phyloP scores from a whole-genome alignment of 2,113 vertebrate species.

The Pomatostomus ruficeps region DNA sequence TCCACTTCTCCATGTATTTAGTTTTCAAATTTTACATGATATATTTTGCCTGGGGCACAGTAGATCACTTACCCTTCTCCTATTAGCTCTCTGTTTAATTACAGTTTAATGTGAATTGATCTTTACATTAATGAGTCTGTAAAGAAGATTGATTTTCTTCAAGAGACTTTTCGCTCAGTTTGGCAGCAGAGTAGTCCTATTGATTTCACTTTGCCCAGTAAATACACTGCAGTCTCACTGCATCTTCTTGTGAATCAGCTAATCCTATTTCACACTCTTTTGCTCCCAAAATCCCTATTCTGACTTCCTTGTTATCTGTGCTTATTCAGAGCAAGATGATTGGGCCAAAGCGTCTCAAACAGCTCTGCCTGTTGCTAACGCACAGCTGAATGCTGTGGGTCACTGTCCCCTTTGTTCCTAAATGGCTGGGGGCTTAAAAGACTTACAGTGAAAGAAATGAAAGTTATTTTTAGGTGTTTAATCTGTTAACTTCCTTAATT shows the following conservation, averaged over 20 bases:
- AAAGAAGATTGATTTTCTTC: constrained; percentile 63
- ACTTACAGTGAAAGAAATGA: not conserved
- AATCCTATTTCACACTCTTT: constrained; percentile 68
- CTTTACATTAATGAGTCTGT: constrained; percentile 61
- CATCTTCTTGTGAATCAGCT: constrained; percentile 44
- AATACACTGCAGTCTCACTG: not conserved
- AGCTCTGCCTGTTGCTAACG: not conserved
- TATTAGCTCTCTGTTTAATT: constrained; percentile 63
- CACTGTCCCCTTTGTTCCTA: constrained; percentile 22
- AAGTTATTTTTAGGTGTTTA: constrained; percentile 38
- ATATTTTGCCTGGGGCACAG: not conserved
- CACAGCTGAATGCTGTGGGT: not conserved
- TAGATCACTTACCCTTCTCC: not conserved
- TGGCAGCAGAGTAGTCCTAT: constrained; percentile 47
- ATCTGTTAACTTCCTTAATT: constrained; percentile 29
- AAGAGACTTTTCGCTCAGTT: constrained; percentile 42
- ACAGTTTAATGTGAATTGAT: constrained; percentile 64
- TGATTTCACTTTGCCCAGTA: constrained; percentile 50
- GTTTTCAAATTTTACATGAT: not conserved
- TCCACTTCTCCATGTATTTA: not conserved
- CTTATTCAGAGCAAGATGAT: not conserved
- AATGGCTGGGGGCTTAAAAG: not conserved
- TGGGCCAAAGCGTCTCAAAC: not conserved
- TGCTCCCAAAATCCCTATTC: constrained; percentile 7
- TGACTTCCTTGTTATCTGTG: not conserved